Percentiles rank a stretch among this genome's conserved stretches.
Evolutionary conservation across 2,888 invertebrate genomes (phyloP).

Genomic region (Volucella inanis): DNA sequence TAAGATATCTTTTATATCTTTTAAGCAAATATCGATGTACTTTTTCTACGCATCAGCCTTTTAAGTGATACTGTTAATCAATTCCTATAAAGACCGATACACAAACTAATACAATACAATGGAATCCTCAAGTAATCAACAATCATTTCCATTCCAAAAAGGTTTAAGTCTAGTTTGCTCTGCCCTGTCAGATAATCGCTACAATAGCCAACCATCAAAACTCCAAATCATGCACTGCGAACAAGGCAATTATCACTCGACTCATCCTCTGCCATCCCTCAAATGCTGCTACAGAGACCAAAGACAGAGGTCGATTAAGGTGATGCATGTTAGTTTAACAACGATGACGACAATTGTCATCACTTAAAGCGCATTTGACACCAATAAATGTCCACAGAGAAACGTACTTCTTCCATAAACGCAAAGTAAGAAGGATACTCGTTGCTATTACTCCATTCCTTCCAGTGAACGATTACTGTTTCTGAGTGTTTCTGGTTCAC

Average conservation of each 20-base stretch:
- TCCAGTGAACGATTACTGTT: not conserved
- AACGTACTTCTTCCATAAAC: constrained; percentile 50
- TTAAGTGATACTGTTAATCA: constrained; percentile 6
- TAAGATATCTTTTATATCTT: too few relatives aligned
- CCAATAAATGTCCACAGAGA: constrained; percentile 71
- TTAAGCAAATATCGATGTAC: too few relatives aligned
- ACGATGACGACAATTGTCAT: constrained; percentile 64
- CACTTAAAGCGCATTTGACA: constrained; percentile 72
- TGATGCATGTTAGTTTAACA: constrained; percentile 28
- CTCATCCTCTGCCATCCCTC: constrained; percentile 39
- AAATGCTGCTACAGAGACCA: constrained; percentile 22
- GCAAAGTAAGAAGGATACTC: constrained; percentile 39
- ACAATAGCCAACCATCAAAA: constrained; percentile 44
- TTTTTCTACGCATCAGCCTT: not conserved
- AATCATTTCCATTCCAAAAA: not conserved
- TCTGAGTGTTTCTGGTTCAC: constrained; percentile 14
- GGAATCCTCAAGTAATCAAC: constrained; percentile 5
- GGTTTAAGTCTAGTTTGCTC: not conserved
- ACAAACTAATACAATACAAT: constrained; percentile 11
- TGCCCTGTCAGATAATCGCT: constrained; percentile 16
- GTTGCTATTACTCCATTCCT: constrained; percentile 31
- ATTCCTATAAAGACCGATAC: not conserved
- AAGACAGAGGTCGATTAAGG: constrained; percentile 58
- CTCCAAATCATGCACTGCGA: constrained; percentile 57
- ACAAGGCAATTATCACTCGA: constrained; percentile 65